phyloP scores from a whole-genome alignment of 2,113 vertebrate genomes.

The Turnix velox region DNA sequence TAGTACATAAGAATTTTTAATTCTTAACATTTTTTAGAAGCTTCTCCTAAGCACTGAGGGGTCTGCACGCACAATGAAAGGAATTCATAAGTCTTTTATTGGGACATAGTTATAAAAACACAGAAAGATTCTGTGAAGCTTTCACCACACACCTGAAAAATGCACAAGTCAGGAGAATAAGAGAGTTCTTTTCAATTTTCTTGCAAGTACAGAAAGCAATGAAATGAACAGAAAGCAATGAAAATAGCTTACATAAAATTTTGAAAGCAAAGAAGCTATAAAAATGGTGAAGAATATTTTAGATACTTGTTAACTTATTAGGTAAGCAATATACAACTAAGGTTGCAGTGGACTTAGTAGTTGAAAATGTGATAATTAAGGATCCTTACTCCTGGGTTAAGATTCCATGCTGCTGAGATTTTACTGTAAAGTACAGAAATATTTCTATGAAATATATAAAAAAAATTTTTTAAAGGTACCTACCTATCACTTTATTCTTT shows the following conservation, averaged over 20 bases:
- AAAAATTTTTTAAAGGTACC: neutral
- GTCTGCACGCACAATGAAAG: neutral
- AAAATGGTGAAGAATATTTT: neutral
- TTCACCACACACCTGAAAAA: neutral
- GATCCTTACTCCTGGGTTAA: neutral
- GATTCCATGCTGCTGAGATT: neutral
- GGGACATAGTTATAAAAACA: neutral
- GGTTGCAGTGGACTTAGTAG: neutral
- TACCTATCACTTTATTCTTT: constrained; percentile 99
- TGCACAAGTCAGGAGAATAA: neutral
- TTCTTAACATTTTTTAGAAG: neutral
- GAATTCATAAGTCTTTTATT: neutral
- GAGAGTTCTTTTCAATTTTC: neutral
- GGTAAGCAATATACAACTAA: neutral
- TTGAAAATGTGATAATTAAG: neutral
- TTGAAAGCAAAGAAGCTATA: neutral
- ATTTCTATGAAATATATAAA: neutral
- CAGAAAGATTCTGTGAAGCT: neutral
- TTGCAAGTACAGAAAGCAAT: neutral
- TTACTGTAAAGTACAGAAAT: neutral
- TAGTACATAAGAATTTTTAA: neutral
- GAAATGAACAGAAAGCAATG: neutral
- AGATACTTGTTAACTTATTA: neutral
- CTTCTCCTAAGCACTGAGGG: neutral
- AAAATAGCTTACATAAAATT: neutral